Conservation (phyloP, 2,888 invertebrate species). For the Phragmatobia fuliginosa region DNA sequence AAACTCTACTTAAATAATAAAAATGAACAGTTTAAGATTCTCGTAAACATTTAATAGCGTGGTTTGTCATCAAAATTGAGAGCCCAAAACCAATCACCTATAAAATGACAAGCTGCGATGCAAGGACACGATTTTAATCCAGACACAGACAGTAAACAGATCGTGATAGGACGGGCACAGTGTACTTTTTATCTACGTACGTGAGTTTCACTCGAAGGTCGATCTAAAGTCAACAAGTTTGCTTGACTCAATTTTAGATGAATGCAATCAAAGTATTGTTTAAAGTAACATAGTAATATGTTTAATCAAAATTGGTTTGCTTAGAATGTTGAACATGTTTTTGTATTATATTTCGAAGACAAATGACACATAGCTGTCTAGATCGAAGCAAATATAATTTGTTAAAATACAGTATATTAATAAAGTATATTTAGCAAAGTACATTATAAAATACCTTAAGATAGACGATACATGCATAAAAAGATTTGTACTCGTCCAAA, state of each 20-base stretch:
- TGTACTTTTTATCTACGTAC: constrained; percentile 40
- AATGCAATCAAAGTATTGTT: constrained; percentile 17
- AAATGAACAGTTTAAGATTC: not conserved
- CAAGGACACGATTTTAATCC: constrained; percentile 73
- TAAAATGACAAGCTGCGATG: constrained; percentile 54
- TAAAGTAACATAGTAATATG: constrained; percentile 2
- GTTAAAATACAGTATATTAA: too few species aligned
- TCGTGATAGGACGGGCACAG: constrained; percentile 54
- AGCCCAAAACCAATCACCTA: constrained; percentile 34
- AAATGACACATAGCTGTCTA: too few species aligned
- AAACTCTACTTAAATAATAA: not conserved
- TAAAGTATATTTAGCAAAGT: too few species aligned
- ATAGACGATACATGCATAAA: too few species aligned
- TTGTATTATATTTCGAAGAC: not conserved
- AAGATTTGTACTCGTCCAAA: too few species aligned
- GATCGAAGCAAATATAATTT: too few species aligned
- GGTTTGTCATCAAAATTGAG: not conserved
- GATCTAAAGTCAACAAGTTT: constrained; percentile 40
- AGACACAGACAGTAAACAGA: constrained; percentile 57
- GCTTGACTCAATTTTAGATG: constrained; percentile 44
- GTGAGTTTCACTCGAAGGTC: constrained; percentile 34
- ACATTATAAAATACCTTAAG: too few species aligned
- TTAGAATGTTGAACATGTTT: not conserved
- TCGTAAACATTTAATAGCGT: not conserved
- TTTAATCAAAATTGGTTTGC: not conserved